Conservation (phyloP, 53 echinoderm and acorn worm genomes). For the Paelopatides confundens region DNA sequence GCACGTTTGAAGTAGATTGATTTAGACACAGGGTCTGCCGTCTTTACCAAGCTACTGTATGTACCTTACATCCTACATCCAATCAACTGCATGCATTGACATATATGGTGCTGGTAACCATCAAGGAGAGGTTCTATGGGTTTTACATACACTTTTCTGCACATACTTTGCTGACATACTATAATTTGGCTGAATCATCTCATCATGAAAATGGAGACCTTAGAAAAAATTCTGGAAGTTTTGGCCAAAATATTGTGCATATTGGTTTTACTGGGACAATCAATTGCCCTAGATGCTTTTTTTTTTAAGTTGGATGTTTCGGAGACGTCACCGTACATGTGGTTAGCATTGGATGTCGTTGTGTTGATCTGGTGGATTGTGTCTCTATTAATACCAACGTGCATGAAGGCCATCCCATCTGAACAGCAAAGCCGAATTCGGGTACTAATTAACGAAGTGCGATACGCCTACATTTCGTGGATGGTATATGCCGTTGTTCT, state of each 20-base stretch:
- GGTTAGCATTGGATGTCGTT: slow-evolving; percentile 72
- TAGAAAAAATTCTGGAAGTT: slow-evolving; percentile 32
- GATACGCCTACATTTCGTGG: slow-evolving; percentile 78
- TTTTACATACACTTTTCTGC: too few species aligned
- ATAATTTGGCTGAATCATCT: too few species aligned
- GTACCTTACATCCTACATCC: too few species aligned
- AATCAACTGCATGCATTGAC: too few species aligned
- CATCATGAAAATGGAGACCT: not conserved
- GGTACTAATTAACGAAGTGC: slow-evolving; percentile 55
- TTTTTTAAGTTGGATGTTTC: slow-evolving; percentile 69
- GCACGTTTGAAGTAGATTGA: too few species aligned
- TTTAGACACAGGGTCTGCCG: too few species aligned
- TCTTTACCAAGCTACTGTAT: not conserved
- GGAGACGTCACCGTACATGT: slow-evolving; percentile 62
- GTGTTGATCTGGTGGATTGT: slow-evolving; percentile 66
- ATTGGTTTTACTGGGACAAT: slow-evolving; percentile 62
- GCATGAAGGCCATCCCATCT: not conserved
- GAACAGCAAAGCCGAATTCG: not conserved
- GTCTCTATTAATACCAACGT: not conserved
- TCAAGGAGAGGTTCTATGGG: too few species aligned
- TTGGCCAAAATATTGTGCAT: slow-evolving; percentile 75
- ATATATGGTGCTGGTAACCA: too few species aligned
- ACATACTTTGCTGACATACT: too few species aligned
- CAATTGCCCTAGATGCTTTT: slow-evolving; percentile 63
- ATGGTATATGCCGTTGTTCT: slow-evolving; percentile 69